Evolutionary conservation across 2,888 invertebrate species (phyloP), one percentile per base, ranked within the genome.

Genomic region (Thymelicus lineola): DNA sequence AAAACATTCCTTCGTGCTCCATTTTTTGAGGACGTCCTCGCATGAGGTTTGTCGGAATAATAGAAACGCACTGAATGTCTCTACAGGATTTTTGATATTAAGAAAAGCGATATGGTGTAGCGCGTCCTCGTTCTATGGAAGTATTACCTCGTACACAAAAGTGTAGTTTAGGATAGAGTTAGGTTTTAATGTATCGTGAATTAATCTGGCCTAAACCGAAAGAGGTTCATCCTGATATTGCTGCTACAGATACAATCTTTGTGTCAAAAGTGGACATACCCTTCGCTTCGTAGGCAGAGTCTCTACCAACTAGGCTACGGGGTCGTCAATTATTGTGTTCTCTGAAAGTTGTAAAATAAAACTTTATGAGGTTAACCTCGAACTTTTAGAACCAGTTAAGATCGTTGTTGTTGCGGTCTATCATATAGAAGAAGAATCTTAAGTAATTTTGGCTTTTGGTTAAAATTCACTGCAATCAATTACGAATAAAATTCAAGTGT

Each of bases 1-100:
- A 48, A 42, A 36, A 15, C 46, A 20, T 55, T 65, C 45, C 38
- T 38, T 59, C 58, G 66, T 66, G 66, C 66, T 48, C 66, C 59
- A 59, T 59, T 66, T 66, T 65, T n/a, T 20, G 53, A 35, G 17
- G 55, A 38, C 7, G 20, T 20, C 14, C 35, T 35, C 55, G 28
- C 10, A 55, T 55, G 55, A 55, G 55, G 28, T 55, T 35, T 55
- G 55, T 55, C 14, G 55, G 55, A 55, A 55, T 55, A 55, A 55
- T 55, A 55, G 55, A 35, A 55, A 53, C 53, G 53, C 10, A 53
- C 53, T 53, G 53, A 53, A 53, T 53, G 10, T 53, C 20, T 20
- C 12, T 14, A 20, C 53, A 53, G 53, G 53, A 53, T 53, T 53
- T 53, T 12, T 53, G 20, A 50, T 50, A 53, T 53, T 28, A 53